Percentiles rank a stretch among this genome's conserved stretches.
These are phyloP conservation scores for Drosophila melanogaster DNA, from an alignment of 1,140 invertebrate species.

Conservation along the genomic window Release_6_plus_ISO1_MT NT_037436.4:19548501-19549000, in stretches of 20 bases:
- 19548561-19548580: slow-evolving; percentile 44
- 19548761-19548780: slow-evolving; percentile 51
- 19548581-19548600: slow-evolving; percentile 58
- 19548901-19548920: slow-evolving; percentile 53
- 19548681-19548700: slow-evolving; percentile 58
- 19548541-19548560: slow-evolving; percentile 64
- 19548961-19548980: slow-evolving; percentile 49
- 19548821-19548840: slow-evolving; percentile 34
- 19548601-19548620: slow-evolving; percentile 51
- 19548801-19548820: slow-evolving; percentile 47
- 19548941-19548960: slow-evolving; percentile 51
- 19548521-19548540: slow-evolving; percentile 68
- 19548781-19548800: slow-evolving; percentile 57
- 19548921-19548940: slow-evolving; percentile 10
- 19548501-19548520: slow-evolving; percentile 60
- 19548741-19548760: slow-evolving; percentile 71
- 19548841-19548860: slow-evolving; percentile 59
- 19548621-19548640: neutral
- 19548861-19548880: slow-evolving; percentile 54
- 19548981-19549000: slow-evolving; percentile 58
- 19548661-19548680: slow-evolving; percentile 69
- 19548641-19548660: neutral
- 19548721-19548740: slow-evolving; percentile 70
- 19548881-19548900: slow-evolving; percentile 65
- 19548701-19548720: slow-evolving; percentile 56